A percentile compares a stretch with the other conserved stretches of the same genome.
Evolutionary conservation across 2,113 vertebrate genomes (phyloP).

Genomic region (Thoracochromis brauschi): DNA sequence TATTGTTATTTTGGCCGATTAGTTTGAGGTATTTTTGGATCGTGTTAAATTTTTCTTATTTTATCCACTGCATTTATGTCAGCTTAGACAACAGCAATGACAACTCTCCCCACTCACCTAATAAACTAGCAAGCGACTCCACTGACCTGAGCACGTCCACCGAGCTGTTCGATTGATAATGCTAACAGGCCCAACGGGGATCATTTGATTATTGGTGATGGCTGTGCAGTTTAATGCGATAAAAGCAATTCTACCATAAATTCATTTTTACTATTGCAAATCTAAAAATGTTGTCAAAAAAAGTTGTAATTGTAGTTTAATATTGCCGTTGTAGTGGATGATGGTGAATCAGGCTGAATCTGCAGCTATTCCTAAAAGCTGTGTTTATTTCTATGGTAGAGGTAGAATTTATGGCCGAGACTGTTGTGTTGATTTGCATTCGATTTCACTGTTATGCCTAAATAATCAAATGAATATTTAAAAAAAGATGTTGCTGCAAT

Average conservation of each 20-base stretch:
- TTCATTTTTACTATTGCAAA: not conserved
- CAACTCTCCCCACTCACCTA: not conserved
- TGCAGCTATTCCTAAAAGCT: accelerated
- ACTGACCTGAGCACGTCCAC: not conserved
- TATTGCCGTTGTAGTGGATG: not conserved
- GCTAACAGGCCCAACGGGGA: not conserved
- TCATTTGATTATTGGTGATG: not conserved
- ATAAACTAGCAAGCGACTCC: not conserved
- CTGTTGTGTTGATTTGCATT: not conserved
- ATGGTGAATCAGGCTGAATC: not conserved
- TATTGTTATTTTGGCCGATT: not conserved
- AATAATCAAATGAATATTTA: not conserved
- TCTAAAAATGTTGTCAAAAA: not conserved
- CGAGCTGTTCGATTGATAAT: not conserved
- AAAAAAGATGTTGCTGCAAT: not conserved
- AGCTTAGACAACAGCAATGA: not conserved
- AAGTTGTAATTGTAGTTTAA: not conserved
- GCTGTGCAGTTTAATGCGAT: not conserved
- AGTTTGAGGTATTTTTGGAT: not conserved
- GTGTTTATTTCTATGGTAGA: not conserved
- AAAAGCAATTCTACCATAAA: not conserved
- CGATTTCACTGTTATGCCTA: not conserved
- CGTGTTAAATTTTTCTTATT: not conserved
- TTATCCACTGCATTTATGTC: not conserved
- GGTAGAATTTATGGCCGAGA: not conserved